Percentiles rank a stretch among this genome's conserved stretches.
These are phyloP conservation scores for Irena cyanogastra DNA, from an alignment of 2,113 vertebrate species.

Conservation along the genomic window DNA sequence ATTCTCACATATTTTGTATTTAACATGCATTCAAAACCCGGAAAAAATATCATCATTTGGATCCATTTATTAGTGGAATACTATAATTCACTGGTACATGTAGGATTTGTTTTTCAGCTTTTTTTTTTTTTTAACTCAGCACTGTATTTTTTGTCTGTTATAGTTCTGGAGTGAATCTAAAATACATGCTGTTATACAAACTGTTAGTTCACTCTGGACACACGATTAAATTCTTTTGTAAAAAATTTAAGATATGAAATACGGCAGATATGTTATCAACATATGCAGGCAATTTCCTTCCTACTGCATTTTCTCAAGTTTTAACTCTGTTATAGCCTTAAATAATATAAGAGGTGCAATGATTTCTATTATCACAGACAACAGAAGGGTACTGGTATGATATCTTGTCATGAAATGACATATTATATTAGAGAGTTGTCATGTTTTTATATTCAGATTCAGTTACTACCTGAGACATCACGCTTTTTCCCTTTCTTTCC, in stretches of 20 bases:
- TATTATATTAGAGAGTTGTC: background rate
- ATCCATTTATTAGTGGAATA: background rate
- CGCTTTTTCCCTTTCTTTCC: background rate
- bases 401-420: background rate
- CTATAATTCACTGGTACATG: background rate
- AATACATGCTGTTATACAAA: background rate
- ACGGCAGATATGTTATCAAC: background rate
- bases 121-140: background rate
- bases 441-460: background rate
- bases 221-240: conserved; percentile 3
- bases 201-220: background rate
- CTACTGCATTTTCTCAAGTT: background rate
- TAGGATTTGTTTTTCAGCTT: too few species aligned
- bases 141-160: background rate
- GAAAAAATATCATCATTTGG: background rate
- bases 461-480: background rate
- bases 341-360: conserved; percentile 5
- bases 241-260: conserved; percentile 5
- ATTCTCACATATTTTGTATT: background rate
- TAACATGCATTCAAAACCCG: background rate
- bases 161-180: background rate
- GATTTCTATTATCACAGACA: conserved; percentile 47
- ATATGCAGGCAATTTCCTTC: conserved; percentile 23
- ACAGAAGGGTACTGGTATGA: background rate
- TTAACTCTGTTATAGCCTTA: conserved; percentile 6